These are phyloP conservation scores for Novumbra hubbsi DNA, from an alignment of 2,797 vertebrate species.

Conservation along the genomic window DNA sequence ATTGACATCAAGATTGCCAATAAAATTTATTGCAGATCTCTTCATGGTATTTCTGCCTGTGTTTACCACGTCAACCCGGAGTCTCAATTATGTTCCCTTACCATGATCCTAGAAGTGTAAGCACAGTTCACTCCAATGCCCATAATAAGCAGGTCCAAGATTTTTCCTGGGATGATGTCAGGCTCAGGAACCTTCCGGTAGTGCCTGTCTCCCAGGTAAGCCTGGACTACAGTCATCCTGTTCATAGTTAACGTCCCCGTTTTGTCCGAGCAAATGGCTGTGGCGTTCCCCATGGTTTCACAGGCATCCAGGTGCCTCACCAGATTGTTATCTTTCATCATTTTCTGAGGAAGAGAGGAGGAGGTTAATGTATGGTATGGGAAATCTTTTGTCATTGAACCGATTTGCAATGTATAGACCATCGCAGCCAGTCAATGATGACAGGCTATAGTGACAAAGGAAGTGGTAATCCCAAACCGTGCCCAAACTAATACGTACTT, in stretches of 20 bases:
- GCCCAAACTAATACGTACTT: conserved; percentile 71
- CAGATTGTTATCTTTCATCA: conserved; percentile 99
- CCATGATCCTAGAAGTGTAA: conserved; percentile 96
- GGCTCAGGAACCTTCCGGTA: conserved; percentile 89
- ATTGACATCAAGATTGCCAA: not conserved
- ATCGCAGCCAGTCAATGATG: no score
- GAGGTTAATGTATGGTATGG: not conserved
- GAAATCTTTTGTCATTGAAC: not conserved
- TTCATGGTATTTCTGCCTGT: not conserved
- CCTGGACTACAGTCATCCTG: conserved; percentile 93
- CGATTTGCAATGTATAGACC: not conserved
- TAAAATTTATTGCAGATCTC: not conserved
- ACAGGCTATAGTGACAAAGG: not conserved
- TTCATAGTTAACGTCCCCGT: conserved; percentile 97
- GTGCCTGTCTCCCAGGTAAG: conserved; percentile 79
- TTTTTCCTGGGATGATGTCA: conserved; percentile 76
- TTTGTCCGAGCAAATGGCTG: conserved; percentile 97
- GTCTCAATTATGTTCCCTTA: conserved; percentile 52
- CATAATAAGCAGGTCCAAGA: conserved; percentile 82
- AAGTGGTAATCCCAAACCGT: no score
- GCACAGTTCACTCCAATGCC: conserved; percentile 94
- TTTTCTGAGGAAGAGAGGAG: conserved; percentile 81
- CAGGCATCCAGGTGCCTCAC: conserved; percentile 96
- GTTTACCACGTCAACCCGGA: not conserved
- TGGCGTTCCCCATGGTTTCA: conserved; percentile 98